These are phyloP conservation scores for Leptobrachium leishanense DNA, from an alignment of 2,113 vertebrate species.

Conservation along the genomic window DNA sequence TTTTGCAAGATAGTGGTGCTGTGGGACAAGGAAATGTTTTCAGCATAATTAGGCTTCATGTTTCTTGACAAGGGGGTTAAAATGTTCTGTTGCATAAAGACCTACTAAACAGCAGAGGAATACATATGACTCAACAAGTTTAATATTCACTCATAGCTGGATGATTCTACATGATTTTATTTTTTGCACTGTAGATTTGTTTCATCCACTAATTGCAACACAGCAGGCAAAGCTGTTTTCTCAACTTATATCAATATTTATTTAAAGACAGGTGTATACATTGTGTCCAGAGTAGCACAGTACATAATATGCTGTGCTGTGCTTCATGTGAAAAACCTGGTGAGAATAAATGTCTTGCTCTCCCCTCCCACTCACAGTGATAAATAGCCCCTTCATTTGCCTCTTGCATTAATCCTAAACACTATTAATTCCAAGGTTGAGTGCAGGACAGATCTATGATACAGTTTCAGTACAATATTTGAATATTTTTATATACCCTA, in stretches of 20 bases:
- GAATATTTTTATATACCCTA: too few species aligned
- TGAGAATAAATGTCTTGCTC: constrained; percentile 31
- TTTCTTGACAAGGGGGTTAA: constrained; percentile 39
- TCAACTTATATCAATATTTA: not conserved
- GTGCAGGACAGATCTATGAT: not conserved
- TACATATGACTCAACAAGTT: constrained; percentile 13
- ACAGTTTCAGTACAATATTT: too few species aligned
- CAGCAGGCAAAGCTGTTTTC: not conserved
- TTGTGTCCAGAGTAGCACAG: too few species aligned
- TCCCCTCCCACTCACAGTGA: constrained; percentile 31
- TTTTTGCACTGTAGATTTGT: not conserved
- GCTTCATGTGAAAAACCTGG: constrained; percentile 3
- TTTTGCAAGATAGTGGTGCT: constrained; percentile 19
- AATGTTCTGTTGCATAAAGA: constrained; percentile 27
- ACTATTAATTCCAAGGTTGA: constrained; percentile 44
- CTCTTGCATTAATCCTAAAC: constrained; percentile 45
- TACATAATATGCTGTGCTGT: not conserved
- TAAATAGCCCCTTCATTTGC: constrained; percentile 38
- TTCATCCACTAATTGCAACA: not conserved
- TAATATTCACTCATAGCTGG: not conserved
- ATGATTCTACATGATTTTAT: not conserved
- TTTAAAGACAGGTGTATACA: not conserved
- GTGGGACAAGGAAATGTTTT: constrained; percentile 15
- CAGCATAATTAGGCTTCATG: constrained; percentile 34
- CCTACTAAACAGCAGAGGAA: constrained; percentile 19